phyloP scores from a whole-genome alignment of 2,888 invertebrate genomes.

The Plemyria rubiginata region DNA sequence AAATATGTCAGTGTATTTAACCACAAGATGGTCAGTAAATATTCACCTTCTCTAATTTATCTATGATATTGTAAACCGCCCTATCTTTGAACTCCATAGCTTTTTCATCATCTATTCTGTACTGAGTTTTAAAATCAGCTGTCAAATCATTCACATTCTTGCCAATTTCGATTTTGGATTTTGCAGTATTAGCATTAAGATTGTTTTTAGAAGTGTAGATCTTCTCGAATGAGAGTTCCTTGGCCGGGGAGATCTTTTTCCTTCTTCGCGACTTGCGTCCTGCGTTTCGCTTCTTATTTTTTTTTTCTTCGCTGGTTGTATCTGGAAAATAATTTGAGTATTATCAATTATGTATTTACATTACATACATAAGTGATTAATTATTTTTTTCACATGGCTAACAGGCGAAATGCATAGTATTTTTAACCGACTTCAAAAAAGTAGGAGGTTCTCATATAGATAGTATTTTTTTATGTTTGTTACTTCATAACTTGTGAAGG shows the following conservation, averaged over 20 bases:
- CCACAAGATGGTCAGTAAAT: neutral
- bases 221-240: constrained; percentile 50
- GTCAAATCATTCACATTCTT: constrained; percentile 72
- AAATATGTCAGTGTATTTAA: no score
- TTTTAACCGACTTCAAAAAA: no score
- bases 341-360: no score
- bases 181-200: constrained; percentile 39
- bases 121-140: constrained; percentile 46
- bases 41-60: constrained; percentile 62
- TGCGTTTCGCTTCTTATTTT: constrained; percentile 66
- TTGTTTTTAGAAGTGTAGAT: constrained; percentile 41
- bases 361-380: no score
- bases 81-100: constrained; percentile 46
- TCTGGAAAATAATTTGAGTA: constrained; percentile 38
- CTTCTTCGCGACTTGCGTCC: constrained; percentile 67
- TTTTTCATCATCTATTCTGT: constrained; percentile 42
- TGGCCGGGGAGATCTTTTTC: constrained; percentile 68
- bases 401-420: no score
- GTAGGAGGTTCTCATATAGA: no score
- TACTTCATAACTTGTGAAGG: no score
- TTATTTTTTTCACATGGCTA: no score
- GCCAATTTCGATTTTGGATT: constrained; percentile 60
- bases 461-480: no score
- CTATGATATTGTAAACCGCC: constrained; percentile 68
- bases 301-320: constrained; percentile 61